Base-by-base conservation (phyloP, 2,113 vertebrate genomes). In the Rynchops niger region DNA sequence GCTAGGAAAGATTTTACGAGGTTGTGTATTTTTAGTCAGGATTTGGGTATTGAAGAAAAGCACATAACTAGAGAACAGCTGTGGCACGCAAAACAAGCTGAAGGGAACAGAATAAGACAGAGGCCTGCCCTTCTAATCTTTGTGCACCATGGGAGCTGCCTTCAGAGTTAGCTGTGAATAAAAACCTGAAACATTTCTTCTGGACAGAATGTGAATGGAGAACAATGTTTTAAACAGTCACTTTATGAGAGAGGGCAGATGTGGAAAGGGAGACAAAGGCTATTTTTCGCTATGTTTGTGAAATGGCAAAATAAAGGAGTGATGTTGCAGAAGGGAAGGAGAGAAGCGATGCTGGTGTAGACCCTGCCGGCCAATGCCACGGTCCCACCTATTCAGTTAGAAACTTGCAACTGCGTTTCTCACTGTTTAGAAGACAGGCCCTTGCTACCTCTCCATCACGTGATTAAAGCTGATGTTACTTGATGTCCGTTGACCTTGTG, bases 251-350 rank as follows among this genome's bases (percentile, higher is more conserved):
- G 78, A 63, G 59, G 66, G 50, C 55, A 86, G 25, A 12, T 52
- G 19, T 0, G 15, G 80, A 55, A 27, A 63, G 29, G 80, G 63
- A 47, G 65, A 20, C 29, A 38, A 32, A 85, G 62, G 32, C 62
- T 25, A 0, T 55, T 23, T 80, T 62, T 45, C 8, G 2, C n/a
- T 47, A 1, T 17, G 1, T 5, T 3, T 0, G 1, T 50, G 59
- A 83, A 71, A 71, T 13, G 47, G 63, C 62, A 52, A 61, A 67
- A 32, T 38, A 61, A 21, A 21, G n/a, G 73, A 65, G 9, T 3
- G 3, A 1, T 40, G 55, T 40, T 72, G 63, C 2, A 1, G 76
- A 77, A 55, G 74, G 62, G 52, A 63, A 79, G 66, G 79, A 90
- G 69, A 34, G 67, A 30, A 62, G 2, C 14, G 55, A 40, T 21